Evolutionary conservation across 2,888 invertebrate species (phyloP), one percentile per base, ranked within the genome.

Genomic region (Euspilapteryx auroguttella): DNA sequence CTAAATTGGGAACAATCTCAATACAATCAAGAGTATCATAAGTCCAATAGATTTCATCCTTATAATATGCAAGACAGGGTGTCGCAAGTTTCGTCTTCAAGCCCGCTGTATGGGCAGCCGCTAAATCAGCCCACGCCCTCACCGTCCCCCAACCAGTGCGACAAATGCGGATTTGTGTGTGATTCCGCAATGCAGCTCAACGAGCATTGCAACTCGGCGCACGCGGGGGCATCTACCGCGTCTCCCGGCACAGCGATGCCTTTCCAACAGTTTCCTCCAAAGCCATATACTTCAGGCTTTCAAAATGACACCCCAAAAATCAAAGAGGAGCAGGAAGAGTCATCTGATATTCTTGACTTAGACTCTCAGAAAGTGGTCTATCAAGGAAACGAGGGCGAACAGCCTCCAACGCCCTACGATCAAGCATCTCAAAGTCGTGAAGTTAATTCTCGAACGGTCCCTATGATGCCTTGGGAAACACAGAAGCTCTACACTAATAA

Each of bases 351-450:
- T 37, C 76, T 93, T 30, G 93, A 93, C 54, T 68, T 93, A 34
- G 93, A 93, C 53, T 92, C 91, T 1, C 92, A 93, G 50, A 92
- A 92, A 66, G 90, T 93, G 37, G 90, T 93, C 2, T 87, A 84
- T 44, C 80, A 81, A 38, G 82, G 82, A 32, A 79, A 80, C 42
- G 82, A 78, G 41, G 78, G 78, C 30, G 75, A 75, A 20, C 57
- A 55, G 29, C 56, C 55, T 24, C 64, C 71, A 10, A 41, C 56
- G 6, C 39, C 54, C 3, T 73, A 65, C 38, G 76, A 77, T 32
- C 69, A 66, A 33, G 37, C 61, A 4, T 47, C 59, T 8, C 34
- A 59, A 11, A 68, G 63, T 42, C 56, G 75, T 7, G 76, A 77
- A 43, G 62, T 65, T 1, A 79, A 64, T 32, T 64, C 57, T 13